A percentile compares a stretch with the other conserved stretches of the same genome.
Evolutionary conservation across 1,140 invertebrate genomes (phyloP).

Genomic region (Geopemphigus sp.): DNA sequence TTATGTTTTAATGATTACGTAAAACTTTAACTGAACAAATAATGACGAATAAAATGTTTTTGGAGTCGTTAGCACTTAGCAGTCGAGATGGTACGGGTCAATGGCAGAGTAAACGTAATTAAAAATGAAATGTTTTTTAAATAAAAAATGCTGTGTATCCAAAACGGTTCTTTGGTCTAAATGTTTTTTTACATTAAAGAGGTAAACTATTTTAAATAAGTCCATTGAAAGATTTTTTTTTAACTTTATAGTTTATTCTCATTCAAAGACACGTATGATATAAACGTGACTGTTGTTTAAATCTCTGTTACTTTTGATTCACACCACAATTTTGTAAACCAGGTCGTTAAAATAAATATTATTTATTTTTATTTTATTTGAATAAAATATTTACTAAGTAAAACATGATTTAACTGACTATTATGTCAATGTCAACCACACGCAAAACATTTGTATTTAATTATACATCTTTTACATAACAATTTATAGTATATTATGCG

Average conservation of each 20-base stretch:
- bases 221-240: not conserved
- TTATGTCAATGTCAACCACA: not conserved
- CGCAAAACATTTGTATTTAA: not conserved
- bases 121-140: slow-evolving; percentile 33
- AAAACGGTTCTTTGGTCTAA: not conserved
- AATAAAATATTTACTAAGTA: not conserved
- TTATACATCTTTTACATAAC: not conserved
- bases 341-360: not conserved
- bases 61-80: slow-evolving; percentile 15
- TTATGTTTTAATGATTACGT: slow-evolving; percentile 6
- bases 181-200: not conserved
- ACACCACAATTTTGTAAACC: not conserved
- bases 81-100: not conserved
- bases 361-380: not conserved
- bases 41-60: slow-evolving; percentile 15
- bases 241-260: not conserved
- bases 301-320: slow-evolving; percentile 5
- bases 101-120: slow-evolving; percentile 7
- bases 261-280: too few species aligned
- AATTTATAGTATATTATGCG: not conserved
- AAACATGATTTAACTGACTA: not conserved
- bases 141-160: not conserved
- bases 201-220: not conserved
- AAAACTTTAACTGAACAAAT: not conserved
- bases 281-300: not conserved